Base-by-base conservation (phyloP, 2,113 vertebrate genomes). In the Athene cunicularia region DNA sequence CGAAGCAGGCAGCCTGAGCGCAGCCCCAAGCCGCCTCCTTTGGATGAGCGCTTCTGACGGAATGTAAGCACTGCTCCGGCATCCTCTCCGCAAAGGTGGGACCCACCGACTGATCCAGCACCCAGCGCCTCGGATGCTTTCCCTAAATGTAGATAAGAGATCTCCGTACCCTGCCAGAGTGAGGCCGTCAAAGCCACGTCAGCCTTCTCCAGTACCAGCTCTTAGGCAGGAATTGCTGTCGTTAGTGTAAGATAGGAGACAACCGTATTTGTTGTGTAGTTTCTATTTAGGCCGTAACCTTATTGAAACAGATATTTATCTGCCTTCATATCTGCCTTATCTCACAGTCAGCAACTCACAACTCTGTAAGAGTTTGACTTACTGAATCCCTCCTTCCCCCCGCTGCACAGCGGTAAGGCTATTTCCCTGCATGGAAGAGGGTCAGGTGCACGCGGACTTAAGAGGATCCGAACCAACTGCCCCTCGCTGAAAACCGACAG, bases 261-360 rank as follows among this genome's bases (percentile, higher is more conserved):
- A 75, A 26, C 35, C 17, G 3, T 32, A 18, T 60, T 82, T 73
- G 62, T 82, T 89, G 58, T 72, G 70, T 28, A 89, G 91, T 85
- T 97, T 73, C 80, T 53, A 11, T 93, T 94, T 76, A 91, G 80
- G 58, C 4, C 3, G 86, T 35, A 92, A 85, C 88, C 73, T 89
- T 91, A 96, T 82, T 80, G 96, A 95, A 96, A 76, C 15, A 87
- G 86, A 2, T 60, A 27, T n/a, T 91, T 94, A 97, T 97, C 94
- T 94, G 77, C 77, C 85, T 66, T 88, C 26, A 1, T 77, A 97
- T 95, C 96, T 95, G 79, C 9, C 95, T 94, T 90, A 94, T 95
- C 94, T 95, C 86, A 3, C 4, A 68, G 88, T 24, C 90, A 95
- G 88, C 64, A 94, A 21, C 81, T 92, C 86, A 52, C 53, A 79